Conservation (phyloP, 2,797 vertebrate species). For the Sebastes matsubarae region DNA sequence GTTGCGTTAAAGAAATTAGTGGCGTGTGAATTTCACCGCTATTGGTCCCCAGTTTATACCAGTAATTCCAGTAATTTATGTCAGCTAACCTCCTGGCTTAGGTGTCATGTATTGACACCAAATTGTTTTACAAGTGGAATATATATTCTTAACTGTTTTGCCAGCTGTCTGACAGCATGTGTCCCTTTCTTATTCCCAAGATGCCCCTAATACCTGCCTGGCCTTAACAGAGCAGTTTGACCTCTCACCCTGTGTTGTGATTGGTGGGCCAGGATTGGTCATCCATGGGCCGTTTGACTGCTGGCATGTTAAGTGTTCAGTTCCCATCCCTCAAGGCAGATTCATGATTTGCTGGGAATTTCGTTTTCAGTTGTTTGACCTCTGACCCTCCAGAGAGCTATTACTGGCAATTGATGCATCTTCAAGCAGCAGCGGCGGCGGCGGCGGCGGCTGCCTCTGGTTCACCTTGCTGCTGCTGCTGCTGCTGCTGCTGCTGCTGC, state of each 20-base stretch:
- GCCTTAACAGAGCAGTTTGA: conserved; percentile 66
- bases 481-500: background rate
- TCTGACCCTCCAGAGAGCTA: conserved; percentile 37
- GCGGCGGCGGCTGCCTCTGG: background rate
- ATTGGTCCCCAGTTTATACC: no score
- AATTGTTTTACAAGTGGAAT: conserved; percentile 19
- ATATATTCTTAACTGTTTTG: conserved; percentile 40
- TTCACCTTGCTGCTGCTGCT: conserved; percentile 34
- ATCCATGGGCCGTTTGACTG: conserved; percentile 69
- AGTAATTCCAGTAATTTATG: background rate
- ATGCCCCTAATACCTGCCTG: conserved; percentile 54
- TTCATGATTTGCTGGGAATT: conserved; percentile 62
- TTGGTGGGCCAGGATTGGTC: conserved; percentile 63
- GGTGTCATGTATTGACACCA: background rate
- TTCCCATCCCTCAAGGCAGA: conserved; percentile 66
- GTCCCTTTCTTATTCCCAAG: conserved; percentile 41
- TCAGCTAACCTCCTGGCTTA: background rate
- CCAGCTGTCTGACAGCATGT: conserved; percentile 55
- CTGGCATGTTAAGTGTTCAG: conserved; percentile 75
- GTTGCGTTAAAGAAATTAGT: no score
- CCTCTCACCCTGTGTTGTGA: conserved; percentile 67
- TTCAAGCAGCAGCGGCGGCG: background rate
- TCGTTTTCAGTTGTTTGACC: conserved; percentile 74
- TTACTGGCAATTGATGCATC: conserved; percentile 20
- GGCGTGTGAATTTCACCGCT: no score